Conservation (phyloP, 2,113 vertebrate genomes). For the Azemiops feae region DNA sequence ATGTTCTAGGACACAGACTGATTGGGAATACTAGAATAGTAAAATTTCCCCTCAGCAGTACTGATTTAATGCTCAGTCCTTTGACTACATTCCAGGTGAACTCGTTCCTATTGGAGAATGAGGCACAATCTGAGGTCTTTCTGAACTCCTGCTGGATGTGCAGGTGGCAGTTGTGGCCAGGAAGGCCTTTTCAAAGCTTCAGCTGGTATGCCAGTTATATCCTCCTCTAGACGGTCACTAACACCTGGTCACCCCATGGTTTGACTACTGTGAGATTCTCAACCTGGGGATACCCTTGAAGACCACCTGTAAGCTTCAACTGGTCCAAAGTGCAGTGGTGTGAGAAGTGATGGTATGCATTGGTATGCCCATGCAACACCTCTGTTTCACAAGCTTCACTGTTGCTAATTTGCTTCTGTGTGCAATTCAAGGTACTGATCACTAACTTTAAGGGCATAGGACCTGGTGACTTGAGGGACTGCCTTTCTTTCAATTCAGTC, state of each 20-base stretch:
- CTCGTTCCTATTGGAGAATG: background rate
- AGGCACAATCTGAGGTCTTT: background rate
- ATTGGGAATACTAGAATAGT: background rate
- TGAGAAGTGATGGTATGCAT: background rate
- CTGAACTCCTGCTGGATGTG: background rate
- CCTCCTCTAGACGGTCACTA: background rate
- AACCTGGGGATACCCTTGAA: background rate
- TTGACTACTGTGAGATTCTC: background rate
- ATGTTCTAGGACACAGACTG: background rate
- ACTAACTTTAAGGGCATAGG: background rate
- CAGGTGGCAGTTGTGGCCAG: background rate
- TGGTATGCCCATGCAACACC: background rate
- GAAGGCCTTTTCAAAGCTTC: background rate
- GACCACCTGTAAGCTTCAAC: background rate
- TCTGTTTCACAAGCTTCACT: background rate
- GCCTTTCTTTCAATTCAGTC: background rate
- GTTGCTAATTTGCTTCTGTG: background rate
- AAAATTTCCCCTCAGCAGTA: background rate
- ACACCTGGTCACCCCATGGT: background rate
- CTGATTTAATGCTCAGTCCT: constrained; percentile 1
- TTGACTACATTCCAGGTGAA: background rate
- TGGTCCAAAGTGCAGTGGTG: background rate
- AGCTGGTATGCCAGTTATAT: background rate
- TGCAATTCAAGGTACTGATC: background rate
- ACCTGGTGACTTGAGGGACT: background rate